A percentile compares a stretch with the other conserved stretches of the same genome.
These are phyloP conservation scores for Nasonovia ribisnigri DNA, from an alignment of 2,888 invertebrate species.

Conservation along the genomic window DNA sequence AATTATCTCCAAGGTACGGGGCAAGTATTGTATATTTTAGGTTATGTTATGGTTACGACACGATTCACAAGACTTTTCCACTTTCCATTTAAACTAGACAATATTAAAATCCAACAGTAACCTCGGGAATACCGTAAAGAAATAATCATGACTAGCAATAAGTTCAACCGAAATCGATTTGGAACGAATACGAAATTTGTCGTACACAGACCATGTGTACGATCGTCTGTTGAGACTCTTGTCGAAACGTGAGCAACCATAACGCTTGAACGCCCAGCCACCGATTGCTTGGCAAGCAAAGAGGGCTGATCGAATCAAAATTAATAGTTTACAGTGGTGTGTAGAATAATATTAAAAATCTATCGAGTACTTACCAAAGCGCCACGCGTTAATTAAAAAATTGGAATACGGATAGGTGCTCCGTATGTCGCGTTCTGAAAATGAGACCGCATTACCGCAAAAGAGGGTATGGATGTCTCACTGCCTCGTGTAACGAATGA, in stretches of 20 bases:
- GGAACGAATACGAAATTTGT: neutral
- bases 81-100: neutral
- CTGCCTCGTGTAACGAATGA: neutral
- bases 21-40: neutral
- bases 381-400: slow-evolving; percentile 34
- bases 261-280: neutral
- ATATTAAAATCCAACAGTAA: neutral
- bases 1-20: neutral
- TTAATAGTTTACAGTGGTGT: too few relatives aligned
- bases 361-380: slow-evolving; percentile 43
- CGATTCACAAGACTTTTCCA: neutral
- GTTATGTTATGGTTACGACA: slow-evolving; percentile 40
- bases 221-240: neutral
- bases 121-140: neutral
- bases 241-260: neutral
- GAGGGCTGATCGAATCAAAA: too few relatives aligned
- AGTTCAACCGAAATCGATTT: neutral
- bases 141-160: neutral
- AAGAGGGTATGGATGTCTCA: neutral
- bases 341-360: neutral
- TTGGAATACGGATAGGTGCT: neutral
- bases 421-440: neutral
- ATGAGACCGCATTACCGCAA: slow-evolving; percentile 26
- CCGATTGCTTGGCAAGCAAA: neutral
- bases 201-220: neutral